These are phyloP conservation scores for Marasmarcha lunaedactyla DNA, from an alignment of 2,888 invertebrate genomes.

Conservation along the genomic window DNA sequence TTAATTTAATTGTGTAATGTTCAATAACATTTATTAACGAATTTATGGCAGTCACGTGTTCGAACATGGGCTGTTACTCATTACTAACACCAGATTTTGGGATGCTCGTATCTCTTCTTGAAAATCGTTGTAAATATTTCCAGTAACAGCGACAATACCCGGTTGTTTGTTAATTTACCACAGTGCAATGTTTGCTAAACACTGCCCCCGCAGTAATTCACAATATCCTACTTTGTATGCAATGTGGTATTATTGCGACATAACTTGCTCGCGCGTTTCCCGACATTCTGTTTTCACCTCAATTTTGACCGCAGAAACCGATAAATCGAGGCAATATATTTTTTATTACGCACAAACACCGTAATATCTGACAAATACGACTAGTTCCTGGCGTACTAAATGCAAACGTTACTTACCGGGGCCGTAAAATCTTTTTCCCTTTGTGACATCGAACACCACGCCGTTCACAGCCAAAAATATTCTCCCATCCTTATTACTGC, in stretches of 20 bases:
- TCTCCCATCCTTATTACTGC: conserved; percentile 86
- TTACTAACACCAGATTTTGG: too few species aligned
- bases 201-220: neutral
- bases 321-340: neutral
- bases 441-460: conserved; percentile 94
- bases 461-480: conserved; percentile 94
- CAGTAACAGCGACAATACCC: too few species aligned
- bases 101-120: too few species aligned
- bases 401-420: conserved; percentile 76
- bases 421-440: conserved; percentile 91
- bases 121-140: too few species aligned
- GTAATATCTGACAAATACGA: neutral
- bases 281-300: neutral
- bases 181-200: neutral
- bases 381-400: neutral
- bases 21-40: too few species aligned
- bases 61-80: too few species aligned
- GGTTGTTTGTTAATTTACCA: too few species aligned
- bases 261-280: neutral
- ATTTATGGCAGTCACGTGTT: too few species aligned
- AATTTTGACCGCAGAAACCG: neutral
- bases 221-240: neutral
- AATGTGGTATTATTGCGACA: neutral
- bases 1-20: too few species aligned
- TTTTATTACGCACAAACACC: neutral